Evolutionary conservation across 2,888 invertebrate species (phyloP).

Genomic region (Thelaira solivaga): DNA sequence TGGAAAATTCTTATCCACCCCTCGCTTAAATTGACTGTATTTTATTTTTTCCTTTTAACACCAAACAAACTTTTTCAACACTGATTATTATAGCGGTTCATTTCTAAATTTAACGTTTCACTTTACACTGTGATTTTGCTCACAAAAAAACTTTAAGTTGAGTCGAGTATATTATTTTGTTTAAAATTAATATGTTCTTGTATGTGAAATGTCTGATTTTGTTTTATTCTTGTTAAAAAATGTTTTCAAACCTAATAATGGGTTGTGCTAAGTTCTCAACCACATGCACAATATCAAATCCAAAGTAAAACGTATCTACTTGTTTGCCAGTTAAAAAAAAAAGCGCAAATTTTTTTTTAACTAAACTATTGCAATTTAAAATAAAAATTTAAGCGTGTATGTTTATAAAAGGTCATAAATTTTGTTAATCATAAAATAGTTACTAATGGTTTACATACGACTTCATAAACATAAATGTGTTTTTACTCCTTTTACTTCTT

Average conservation of each 20-base stretch:
- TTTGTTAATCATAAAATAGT: neutral
- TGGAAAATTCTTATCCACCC: neutral
- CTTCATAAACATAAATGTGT: slow-evolving; percentile 6
- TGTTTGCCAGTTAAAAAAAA: neutral
- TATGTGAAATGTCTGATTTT: slow-evolving; percentile 7
- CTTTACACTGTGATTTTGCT: slow-evolving; percentile 16
- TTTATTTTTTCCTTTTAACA: neutral
- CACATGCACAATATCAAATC: neutral
- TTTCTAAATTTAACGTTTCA: slow-evolving; percentile 30
- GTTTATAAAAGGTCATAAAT: slow-evolving; percentile 42
- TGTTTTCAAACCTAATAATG: neutral
- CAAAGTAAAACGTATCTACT: slow-evolving; percentile 13
- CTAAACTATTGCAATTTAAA: neutral
- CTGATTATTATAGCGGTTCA: slow-evolving; percentile 55
- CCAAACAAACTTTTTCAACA: neutral
- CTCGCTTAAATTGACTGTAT: neutral
- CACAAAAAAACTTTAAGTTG: too few relatives aligned
- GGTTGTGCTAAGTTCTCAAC: neutral
- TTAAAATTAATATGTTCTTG: slow-evolving; percentile 47
- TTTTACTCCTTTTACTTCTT: neutral
- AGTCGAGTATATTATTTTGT: slow-evolving; percentile 14
- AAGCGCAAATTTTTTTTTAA: neutral
- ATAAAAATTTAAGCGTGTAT: slow-evolving; percentile 4
- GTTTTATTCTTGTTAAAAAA: neutral
- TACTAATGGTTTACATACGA: neutral